A percentile compares a stretch with the other conserved stretches of the same genome.
These are phyloP conservation scores for Scrobipalpa atriplicella DNA, from an alignment of 2,888 invertebrate species.

Conservation along the genomic window DNA sequence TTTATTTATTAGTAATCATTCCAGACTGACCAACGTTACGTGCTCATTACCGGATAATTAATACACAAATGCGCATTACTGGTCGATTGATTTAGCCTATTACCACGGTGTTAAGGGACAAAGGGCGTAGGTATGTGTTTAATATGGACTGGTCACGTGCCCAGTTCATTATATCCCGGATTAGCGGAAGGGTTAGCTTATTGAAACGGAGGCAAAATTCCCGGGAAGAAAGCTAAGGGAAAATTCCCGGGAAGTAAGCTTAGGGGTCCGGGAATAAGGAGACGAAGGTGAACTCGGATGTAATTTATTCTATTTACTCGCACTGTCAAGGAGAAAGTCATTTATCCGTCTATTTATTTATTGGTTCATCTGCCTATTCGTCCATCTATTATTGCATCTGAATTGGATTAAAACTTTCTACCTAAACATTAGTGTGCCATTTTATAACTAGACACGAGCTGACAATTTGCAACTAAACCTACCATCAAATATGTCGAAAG, in stretches of 20 bases:
- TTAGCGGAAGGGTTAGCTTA: slow-evolving; percentile 68
- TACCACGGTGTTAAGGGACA: slow-evolving; percentile 21
- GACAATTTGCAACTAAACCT: too few species aligned
- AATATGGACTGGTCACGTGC: slow-evolving; percentile 51
- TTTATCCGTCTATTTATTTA: background rate
- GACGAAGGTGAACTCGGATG: slow-evolving; percentile 11
- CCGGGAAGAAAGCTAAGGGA: slow-evolving; percentile 36
- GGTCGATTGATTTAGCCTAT: slow-evolving; percentile 19
- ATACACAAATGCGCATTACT: slow-evolving; percentile 14
- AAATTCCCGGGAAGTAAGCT: slow-evolving; percentile 41
- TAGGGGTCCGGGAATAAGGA: slow-evolving; percentile 7
- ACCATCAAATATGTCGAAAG: too few species aligned
- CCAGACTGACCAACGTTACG: background rate
- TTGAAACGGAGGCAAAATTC: slow-evolving; percentile 48
- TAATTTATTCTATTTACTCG: slow-evolving; percentile 20
- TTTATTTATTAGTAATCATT: background rate
- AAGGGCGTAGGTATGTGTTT: slow-evolving; percentile 44
- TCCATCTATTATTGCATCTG: background rate
- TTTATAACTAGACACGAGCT: too few species aligned
- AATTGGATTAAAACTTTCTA: background rate
- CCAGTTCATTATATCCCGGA: slow-evolving; percentile 68
- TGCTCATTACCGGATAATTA: slow-evolving; percentile 8
- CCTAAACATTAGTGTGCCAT: too few species aligned
- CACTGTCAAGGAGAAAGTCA: background rate
- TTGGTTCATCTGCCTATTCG: background rate